phyloP scores from a whole-genome alignment of 37 sponge, comb jelly and placozoan species.

The Dysidea cf. avara region DNA sequence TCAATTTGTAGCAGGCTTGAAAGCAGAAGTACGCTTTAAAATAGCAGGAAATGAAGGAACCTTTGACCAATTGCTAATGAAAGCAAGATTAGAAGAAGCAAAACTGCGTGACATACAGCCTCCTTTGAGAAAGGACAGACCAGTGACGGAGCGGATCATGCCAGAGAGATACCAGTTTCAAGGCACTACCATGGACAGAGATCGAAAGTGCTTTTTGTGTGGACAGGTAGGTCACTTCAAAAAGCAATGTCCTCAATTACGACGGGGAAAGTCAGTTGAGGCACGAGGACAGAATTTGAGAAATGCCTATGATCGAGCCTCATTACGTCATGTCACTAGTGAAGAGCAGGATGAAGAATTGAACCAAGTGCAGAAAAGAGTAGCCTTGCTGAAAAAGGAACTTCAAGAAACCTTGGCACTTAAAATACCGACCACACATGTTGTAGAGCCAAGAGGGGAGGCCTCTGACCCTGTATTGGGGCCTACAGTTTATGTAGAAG shows the following conservation, averaged over 20 bases:
- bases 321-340: neutral
- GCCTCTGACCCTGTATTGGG: neutral
- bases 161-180: too few relatives aligned
- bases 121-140: neutral
- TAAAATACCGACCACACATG: neutral
- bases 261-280: neutral
- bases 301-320: neutral
- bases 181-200: too few relatives aligned
- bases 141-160: too few relatives aligned
- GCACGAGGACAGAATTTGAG: too few relatives aligned
- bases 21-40: conserved; percentile 18
- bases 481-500: conserved; percentile 12
- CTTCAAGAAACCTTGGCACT: neutral
- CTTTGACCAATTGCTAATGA: too few relatives aligned
- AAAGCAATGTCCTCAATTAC: conserved; percentile 25
- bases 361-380: too few relatives aligned
- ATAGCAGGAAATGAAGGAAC: conserved; percentile 35
- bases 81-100: conserved; percentile 54
- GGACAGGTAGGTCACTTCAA: too few relatives aligned
- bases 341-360: neutral
- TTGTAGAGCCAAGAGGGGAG: neutral
- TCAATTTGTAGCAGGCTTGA: conserved; percentile 47
- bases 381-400: neutral
- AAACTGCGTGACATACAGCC: conserved; percentile 21
- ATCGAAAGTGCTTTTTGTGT: too few relatives aligned